Evolutionary conservation across 2,113 vertebrate species (phyloP).

Genomic region (Cebidichthys violaceus): DNA sequence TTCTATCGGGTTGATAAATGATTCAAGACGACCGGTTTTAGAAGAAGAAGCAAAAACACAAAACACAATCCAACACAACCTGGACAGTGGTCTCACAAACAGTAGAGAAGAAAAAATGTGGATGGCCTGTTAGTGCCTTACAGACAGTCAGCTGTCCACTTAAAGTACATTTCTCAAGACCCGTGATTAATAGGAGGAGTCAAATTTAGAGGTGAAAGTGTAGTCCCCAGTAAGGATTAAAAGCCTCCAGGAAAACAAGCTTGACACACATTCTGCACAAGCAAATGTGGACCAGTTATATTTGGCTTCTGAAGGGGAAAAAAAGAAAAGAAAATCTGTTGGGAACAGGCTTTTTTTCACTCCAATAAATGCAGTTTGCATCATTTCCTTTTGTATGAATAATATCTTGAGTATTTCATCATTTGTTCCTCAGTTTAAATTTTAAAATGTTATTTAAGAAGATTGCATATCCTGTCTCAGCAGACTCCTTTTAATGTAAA

Average conservation of each 20-base stretch:
- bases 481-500: conserved; percentile 9
- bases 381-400: conserved; percentile 24
- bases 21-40: conserved; percentile 1
- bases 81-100: conserved; percentile 10
- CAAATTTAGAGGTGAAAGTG: conserved; percentile 41
- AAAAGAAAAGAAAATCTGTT: neutral
- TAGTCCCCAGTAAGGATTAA: conserved; percentile 22
- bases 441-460: conserved; percentile 21
- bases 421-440: conserved; percentile 25
- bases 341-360: neutral
- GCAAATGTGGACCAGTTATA: conserved; percentile 47
- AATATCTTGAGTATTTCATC: conserved; percentile 21
- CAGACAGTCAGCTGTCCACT: conserved; percentile 26
- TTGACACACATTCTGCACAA: conserved; percentile 46
- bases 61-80: neutral
- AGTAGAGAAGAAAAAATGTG: neutral
- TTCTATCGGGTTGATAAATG: conserved; percentile 21
- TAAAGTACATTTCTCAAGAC: conserved; percentile 18
- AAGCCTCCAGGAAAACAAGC: conserved; percentile 44
- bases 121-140: conserved; percentile 13
- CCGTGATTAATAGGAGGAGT: conserved; percentile 33
- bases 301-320: conserved; percentile 23
- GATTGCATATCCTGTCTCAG: neutral
- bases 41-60: neutral
- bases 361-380: conserved; percentile 9